Base-by-base conservation (phyloP, 2,797 vertebrate species). In the Carcharodon carcharias region DNA sequence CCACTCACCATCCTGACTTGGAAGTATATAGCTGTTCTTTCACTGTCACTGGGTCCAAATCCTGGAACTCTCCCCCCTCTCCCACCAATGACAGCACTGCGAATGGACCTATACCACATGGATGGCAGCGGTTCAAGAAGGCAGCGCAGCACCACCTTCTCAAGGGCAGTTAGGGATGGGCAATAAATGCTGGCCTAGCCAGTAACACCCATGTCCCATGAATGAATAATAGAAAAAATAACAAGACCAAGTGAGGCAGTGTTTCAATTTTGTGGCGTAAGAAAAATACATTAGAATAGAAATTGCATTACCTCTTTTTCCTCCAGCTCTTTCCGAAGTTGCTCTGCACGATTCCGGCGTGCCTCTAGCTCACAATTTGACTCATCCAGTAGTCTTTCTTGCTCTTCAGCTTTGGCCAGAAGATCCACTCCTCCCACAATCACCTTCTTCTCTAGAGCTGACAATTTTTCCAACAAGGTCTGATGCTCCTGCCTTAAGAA, bases 391-490 rank as follows among this genome's bases (percentile, higher is more conserved):
- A 99, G 99, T 97, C 98, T 99, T 97, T 99, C 99, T 97, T 99
- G 99, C 97, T 99, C 99, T 97, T 99, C 99, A 67, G 99, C 99
- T 97, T 99, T 99, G 87, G 99, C 99, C 97, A 99, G 97, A 96
- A 99, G 98, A 97, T 99, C 99, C 96, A 99, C 99, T 40, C 99
- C 99, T 77, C 99, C 99, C 80, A 99, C 99, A 26, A 99, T 99
- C 96, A 99, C 99, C 97, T 99, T 99, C 97, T 99, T 99, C 97
- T 99, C 99, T 96, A 99, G 96, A 0, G 98, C 98, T 18, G 98
- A 99, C 95, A 99, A 97, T 96, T 99, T 99, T 96, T 99, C 99
- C 96, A 99, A 97, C 85, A 99, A 97, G 96, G 99, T 98, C 96
- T 99, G 99, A 97, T 99, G 99, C 96, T 99, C 99, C 96, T 99